Conservation (phyloP, 2,888 invertebrate genomes). For the Serripes groenlandicus region DNA sequence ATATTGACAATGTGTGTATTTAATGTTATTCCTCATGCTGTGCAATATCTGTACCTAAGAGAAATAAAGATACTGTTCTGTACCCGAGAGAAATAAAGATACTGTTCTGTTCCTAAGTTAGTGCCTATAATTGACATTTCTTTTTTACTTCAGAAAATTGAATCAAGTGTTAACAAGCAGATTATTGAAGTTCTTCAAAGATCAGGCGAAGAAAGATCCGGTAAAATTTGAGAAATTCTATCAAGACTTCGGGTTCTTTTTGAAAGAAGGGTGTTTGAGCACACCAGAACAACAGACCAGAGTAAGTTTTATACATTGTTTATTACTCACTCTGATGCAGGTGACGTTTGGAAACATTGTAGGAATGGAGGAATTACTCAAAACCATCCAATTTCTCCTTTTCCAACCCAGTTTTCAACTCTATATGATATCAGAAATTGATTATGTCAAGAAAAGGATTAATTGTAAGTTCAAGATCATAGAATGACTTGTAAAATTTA, state of each 20-base stretch:
- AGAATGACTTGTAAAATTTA: too few relatives aligned
- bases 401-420: background rate
- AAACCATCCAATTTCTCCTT: background rate
- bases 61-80: too few relatives aligned
- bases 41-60: too few relatives aligned
- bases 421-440: too few relatives aligned
- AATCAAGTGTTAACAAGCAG: slow-evolving; percentile 94
- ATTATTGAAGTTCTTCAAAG: slow-evolving; percentile 94
- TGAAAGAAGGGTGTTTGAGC: slow-evolving; percentile 98
- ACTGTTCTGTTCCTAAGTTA: too few relatives aligned
- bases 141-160: slow-evolving; percentile 89
- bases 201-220: slow-evolving; percentile 94
- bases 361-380: background rate
- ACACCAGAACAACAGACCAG: slow-evolving; percentile 93
- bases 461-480: background rate
- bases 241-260: slow-evolving; percentile 95
- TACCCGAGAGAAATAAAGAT: too few relatives aligned
- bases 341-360: background rate
- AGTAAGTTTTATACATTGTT: slow-evolving; percentile 89
- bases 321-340: too few relatives aligned
- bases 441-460: background rate
- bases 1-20: too few relatives aligned
- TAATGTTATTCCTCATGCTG: too few relatives aligned
- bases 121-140: too few relatives aligned
- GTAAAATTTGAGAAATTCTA: slow-evolving; percentile 95